Percentiles rank a stretch among this genome's conserved stretches.
phyloP scores from a whole-genome alignment of 2,888 invertebrate species.

The Choristoneura rosaceana region DNA sequence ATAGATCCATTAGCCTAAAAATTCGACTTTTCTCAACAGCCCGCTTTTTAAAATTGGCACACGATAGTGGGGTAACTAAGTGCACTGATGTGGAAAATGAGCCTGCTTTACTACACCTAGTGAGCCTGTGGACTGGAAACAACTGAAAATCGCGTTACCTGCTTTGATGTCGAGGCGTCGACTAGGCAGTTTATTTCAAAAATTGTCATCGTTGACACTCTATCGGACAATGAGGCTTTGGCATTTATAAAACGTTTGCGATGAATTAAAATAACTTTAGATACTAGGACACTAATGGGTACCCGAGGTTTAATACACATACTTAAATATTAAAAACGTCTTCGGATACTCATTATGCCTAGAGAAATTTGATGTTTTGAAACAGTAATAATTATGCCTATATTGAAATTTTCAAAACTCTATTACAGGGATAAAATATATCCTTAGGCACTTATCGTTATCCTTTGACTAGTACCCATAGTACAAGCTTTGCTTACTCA shows the following conservation, averaged over 20 bases:
- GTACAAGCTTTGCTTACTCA: no score
- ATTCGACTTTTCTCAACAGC: neutral
- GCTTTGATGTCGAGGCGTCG: slow-evolving; percentile 30
- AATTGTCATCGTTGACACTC: slow-evolving; percentile 29
- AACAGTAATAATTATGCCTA: no score
- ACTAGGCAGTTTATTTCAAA: neutral
- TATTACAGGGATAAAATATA: no score
- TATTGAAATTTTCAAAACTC: no score
- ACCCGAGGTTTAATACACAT: no score
- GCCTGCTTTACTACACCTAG: slow-evolving; percentile 46
- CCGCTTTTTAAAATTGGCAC: neutral
- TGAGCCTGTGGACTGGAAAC: slow-evolving; percentile 58
- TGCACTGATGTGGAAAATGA: slow-evolving; percentile 52
- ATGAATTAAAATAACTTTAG: no score
- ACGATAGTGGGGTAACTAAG: slow-evolving; percentile 16
- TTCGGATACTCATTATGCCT: no score
- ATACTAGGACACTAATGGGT: no score
- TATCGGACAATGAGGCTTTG: slow-evolving; percentile 16
- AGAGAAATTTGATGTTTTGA: no score
- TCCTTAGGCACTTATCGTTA: no score
- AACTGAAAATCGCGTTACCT: slow-evolving; percentile 12
- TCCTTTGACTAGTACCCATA: no score
- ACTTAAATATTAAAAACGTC: no score
- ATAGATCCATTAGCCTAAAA: neutral
- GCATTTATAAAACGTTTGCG: neutral